A percentile compares a stretch with the other conserved stretches of the same genome.
phyloP scores from a whole-genome alignment of 1,140 invertebrate genomes.

The Coboldia fuscipes region DNA sequence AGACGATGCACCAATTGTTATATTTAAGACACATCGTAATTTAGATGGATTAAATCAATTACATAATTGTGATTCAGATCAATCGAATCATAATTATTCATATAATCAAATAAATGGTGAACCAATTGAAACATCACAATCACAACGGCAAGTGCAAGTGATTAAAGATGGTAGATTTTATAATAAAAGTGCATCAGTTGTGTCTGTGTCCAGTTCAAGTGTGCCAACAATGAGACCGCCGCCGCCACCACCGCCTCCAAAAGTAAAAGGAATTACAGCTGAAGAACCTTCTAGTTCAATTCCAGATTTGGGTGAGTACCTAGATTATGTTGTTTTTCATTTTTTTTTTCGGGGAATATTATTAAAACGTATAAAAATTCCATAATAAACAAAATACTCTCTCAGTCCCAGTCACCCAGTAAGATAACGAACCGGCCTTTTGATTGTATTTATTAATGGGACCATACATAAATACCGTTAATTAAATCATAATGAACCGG shows the following conservation, averaged over 20 bases:
- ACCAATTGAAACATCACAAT: not conserved
- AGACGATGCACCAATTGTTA: no score
- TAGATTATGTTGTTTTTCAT: constrained; percentile 1
- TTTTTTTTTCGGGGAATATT: no score
- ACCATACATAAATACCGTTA: no score
- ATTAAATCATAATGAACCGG: no score
- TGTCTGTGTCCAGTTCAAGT: constrained; percentile 14
- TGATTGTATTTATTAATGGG: no score
- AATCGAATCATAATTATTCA: not conserved
- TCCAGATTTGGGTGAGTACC: constrained; percentile 54
- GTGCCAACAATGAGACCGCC: constrained; percentile 28
- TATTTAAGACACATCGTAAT: no score
- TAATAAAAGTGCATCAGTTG: not conserved
- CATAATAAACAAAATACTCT: no score
- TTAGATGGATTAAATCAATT: no score
- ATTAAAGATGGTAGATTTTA: not conserved
- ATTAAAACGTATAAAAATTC: no score
- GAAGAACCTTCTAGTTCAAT: constrained; percentile 67
- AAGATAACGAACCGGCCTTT: no score
- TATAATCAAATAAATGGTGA: not conserved
- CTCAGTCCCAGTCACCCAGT: no score
- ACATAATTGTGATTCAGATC: not conserved
- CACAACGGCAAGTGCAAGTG: not conserved
- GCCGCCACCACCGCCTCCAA: constrained; percentile 30
- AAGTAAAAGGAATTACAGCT: constrained; percentile 19